phyloP scores from a whole-genome alignment of 2,797 vertebrate genomes.

The Chiroxiphia lanceolata region DNA sequence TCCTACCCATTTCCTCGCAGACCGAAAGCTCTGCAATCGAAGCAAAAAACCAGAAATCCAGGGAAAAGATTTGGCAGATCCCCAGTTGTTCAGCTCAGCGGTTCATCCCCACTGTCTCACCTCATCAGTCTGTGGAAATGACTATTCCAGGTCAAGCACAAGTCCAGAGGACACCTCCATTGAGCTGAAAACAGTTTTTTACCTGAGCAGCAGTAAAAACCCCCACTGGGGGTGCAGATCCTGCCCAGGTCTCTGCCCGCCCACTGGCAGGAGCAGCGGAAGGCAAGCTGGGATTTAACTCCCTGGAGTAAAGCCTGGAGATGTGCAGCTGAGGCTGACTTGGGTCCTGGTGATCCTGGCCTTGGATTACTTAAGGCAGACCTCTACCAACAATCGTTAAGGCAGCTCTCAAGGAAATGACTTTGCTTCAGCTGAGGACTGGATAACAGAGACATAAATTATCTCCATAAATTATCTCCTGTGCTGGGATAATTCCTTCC shows the following conservation, averaged over 20 bases:
- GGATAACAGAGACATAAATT: neutral
- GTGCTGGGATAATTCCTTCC: neutral
- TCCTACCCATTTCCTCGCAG: neutral
- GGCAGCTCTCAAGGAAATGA: neutral
- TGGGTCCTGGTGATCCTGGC: neutral
- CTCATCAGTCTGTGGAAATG: neutral
- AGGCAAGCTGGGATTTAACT: neutral
- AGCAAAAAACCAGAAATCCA: neutral
- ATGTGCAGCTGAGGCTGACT: neutral
- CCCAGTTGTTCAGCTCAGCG: neutral
- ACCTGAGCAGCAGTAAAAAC: neutral
- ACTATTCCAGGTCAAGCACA: neutral
- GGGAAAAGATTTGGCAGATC: neutral
- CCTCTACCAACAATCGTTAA: fast-evolving
- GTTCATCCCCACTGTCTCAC: neutral
- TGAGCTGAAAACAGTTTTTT: neutral
- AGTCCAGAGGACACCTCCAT: neutral
- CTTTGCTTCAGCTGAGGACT: neutral
- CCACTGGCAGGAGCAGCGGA: fast-evolving
- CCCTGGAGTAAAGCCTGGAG: fast-evolving
- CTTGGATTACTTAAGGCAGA: neutral
- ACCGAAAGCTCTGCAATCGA: neutral
- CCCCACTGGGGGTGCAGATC: neutral
- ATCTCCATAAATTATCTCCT: neutral
- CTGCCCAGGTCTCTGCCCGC: neutral